Conservation (phyloP, 2,888 invertebrate genomes). For the Magallana nippona region DNA sequence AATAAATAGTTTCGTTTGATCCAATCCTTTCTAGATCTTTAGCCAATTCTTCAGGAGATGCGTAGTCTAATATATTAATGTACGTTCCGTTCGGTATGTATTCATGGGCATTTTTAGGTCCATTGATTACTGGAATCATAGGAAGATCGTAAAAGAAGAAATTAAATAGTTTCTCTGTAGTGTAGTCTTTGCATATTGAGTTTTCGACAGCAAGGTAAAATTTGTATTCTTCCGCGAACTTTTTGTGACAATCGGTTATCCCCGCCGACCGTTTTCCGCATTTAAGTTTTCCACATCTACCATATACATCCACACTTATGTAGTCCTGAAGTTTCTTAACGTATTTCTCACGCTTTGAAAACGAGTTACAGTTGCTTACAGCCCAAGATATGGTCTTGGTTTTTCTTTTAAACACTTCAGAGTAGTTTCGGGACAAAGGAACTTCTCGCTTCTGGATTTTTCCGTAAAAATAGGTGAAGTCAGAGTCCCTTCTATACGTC, state of each 20-base stretch:
- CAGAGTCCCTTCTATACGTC: conserved; percentile 47
- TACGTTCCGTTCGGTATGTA: background rate
- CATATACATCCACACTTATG: conserved; percentile 48
- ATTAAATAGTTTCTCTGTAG: conserved; percentile 42
- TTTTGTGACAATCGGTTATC: conserved; percentile 30
- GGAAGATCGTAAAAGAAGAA: conserved; percentile 13
- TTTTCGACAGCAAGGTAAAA: conserved; percentile 49
- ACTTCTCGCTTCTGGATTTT: conserved; percentile 14
- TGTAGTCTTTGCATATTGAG: conserved; percentile 45
- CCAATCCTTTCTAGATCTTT: background rate
- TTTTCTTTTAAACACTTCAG: conserved; percentile 38
- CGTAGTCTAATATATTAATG: background rate
- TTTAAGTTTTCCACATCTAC: conserved; percentile 42
- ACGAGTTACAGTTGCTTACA: conserved; percentile 48
- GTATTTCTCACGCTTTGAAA: conserved; percentile 43
- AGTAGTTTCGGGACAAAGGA: conserved; percentile 11
- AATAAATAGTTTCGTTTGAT: background rate
- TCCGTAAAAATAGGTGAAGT: conserved; percentile 40
- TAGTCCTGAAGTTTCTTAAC: conserved; percentile 39
- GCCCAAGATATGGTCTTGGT: conserved; percentile 39
- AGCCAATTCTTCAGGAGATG: background rate
- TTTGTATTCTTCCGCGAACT: conserved; percentile 38
- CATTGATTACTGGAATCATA: background rate
- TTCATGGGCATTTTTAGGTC: background rate
- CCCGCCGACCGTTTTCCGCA: background rate